A percentile compares a stretch with the other conserved stretches of the same genome.
These are phyloP conservation scores for Pachydiplax longipennis DNA, from an alignment of 2,888 invertebrate species.

Conservation along the genomic window DNA sequence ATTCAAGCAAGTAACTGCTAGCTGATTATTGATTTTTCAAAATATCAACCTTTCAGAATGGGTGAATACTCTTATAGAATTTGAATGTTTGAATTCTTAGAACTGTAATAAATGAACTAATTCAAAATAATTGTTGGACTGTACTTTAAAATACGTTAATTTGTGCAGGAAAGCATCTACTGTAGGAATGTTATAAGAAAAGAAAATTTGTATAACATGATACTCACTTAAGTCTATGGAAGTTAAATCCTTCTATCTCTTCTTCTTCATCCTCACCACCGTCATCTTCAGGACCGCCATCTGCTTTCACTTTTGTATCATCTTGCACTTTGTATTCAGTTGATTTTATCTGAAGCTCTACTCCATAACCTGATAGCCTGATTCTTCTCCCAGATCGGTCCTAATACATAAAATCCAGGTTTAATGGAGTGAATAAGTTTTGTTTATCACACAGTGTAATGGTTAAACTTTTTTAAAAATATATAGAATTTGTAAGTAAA, in stretches of 20 bases:
- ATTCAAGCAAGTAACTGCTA: too few species aligned
- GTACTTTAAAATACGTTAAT: not conserved
- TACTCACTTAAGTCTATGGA: conserved; percentile 80
- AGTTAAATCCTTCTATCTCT: conserved; percentile 89
- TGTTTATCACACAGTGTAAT: not conserved
- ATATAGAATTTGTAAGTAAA: too few species aligned
- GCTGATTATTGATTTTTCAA: too few species aligned
- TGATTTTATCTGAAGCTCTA: conserved; percentile 97
- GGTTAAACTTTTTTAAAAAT: too few species aligned
- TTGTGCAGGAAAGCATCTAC: too few species aligned
- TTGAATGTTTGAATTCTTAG: too few species aligned
- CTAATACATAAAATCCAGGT: conserved; percentile 52
- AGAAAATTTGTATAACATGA: too few species aligned
- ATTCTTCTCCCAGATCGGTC: conserved; percentile 65
- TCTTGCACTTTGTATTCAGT: conserved; percentile 99
- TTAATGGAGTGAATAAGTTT: not conserved
- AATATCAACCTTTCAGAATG: too few species aligned
- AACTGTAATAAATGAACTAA: too few species aligned
- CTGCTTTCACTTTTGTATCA: conserved; percentile 70
- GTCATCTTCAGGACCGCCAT: conserved; percentile 60
- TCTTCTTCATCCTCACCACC: conserved; percentile 65
- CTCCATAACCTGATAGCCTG: conserved; percentile 94
- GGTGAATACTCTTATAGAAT: too few species aligned
- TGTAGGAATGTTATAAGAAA: too few species aligned
- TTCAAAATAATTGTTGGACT: too few species aligned